Percentiles rank a stretch among this genome's conserved stretches.
These are phyloP conservation scores for Allacma fusca DNA, from an alignment of 2,888 invertebrate species.

Conservation along the genomic window DNA sequence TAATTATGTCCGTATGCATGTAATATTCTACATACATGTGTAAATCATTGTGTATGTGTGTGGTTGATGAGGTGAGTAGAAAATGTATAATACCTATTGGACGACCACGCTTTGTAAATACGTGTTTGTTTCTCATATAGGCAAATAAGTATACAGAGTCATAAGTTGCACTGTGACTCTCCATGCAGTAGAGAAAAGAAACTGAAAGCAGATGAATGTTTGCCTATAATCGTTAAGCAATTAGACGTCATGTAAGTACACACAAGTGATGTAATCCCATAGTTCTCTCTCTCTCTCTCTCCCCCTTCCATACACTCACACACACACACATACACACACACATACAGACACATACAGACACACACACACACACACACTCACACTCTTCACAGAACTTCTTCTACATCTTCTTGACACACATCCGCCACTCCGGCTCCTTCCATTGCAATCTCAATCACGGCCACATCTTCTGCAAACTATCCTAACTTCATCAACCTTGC, in stretches of 20 bases:
- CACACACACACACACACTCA: too few relatives aligned
- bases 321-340: not conserved
- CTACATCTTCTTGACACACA: constrained; percentile 31
- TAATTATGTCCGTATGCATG: too few relatives aligned
- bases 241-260: constrained; percentile 24
- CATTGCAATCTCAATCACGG: constrained; percentile 3
- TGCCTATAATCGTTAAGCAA: constrained; percentile 32
- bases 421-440: constrained; percentile 24
- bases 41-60: too few relatives aligned
- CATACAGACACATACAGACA: too few relatives aligned
- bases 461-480: not conserved
- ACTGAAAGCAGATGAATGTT: constrained; percentile 19
- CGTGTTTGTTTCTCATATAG: not conserved
- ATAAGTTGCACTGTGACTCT: too few relatives aligned
- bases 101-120: too few relatives aligned
- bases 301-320: not conserved
- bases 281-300: not conserved
- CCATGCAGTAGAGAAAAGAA: constrained; percentile 16
- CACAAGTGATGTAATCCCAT: constrained; percentile 29
- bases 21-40: too few relatives aligned
- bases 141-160: too few relatives aligned
- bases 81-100: too few relatives aligned
- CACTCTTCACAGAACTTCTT: not conserved
- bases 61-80: too few relatives aligned
- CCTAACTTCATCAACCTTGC: constrained; percentile 21